Evolutionary conservation across 2,888 invertebrate species (phyloP), one percentile per base, ranked within the genome.

Genomic region (Ornithoptera priamus): DNA sequence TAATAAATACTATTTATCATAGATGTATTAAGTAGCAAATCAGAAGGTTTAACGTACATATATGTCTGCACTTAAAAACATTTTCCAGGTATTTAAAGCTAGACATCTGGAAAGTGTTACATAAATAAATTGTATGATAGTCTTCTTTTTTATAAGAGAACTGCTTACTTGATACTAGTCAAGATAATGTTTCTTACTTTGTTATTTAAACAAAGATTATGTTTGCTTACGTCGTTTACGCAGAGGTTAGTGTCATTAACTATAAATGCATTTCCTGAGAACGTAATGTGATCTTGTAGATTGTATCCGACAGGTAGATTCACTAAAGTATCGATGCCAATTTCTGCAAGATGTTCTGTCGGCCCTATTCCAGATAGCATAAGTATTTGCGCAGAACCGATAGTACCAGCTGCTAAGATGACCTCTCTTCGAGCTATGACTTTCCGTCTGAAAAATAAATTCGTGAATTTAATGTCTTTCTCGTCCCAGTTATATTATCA

Each of bases 321-420:
- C 73, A 94, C 92, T 53, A 96, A 79, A 1, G 95, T 93, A 0
- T 93, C 83, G 66, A 97, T 96, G 4, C 93, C 93, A 10, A 94
- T 79, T 50, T 93, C 86, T 24, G 85, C 78, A 7, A 97, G 86
- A 78, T 96, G 94, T 0, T 94, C 88, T 46, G 82, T 86, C 0
- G 96, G 96, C 0, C 97, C 97, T 42, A 97, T 90, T 17, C 98
- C 98, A 0, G 97, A 97, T 18, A 97, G 84, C 96, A 97, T 96
- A 62, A 98, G 85, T 5, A 98, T 84, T 81, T 98, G 97, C 0
- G 98, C 97, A 2, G 97, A 96, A 75, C 96, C 97, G 42, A 98
- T 95, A 0, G 96, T 90, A 4, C 98, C 98, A 0, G 97, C 97
- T 10, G 96, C 94, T 42, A 97, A 85, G 67, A 98, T 94, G 1